Evolutionary conservation across 2,113 vertebrate genomes (phyloP).

Genomic region (Gila orcuttii): DNA sequence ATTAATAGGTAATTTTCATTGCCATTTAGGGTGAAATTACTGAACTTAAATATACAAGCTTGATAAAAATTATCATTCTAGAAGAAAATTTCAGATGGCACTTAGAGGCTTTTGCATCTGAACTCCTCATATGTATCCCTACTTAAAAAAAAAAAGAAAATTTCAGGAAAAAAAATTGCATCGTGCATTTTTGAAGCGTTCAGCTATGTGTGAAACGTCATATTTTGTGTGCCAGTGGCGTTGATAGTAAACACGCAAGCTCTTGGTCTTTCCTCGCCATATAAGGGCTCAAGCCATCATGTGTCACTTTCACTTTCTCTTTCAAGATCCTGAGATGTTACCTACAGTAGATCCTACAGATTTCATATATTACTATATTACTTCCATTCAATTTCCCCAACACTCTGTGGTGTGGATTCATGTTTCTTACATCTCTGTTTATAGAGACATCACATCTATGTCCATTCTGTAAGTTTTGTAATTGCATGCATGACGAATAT

Average conservation of each 20-base stretch:
- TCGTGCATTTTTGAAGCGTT: background rate
- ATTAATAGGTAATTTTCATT: no score
- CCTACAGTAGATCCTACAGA: constrained; percentile 33
- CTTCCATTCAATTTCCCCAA: background rate
- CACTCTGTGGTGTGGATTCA: background rate
- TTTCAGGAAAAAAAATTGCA: background rate
- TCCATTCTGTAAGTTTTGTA: background rate
- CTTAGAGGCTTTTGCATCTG: no score
- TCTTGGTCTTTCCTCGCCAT: constrained; percentile 54
- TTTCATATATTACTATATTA: constrained; percentile 8
- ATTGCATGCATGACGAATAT: constrained; percentile 7
- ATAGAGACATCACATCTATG: constrained; percentile 17
- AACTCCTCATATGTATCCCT: background rate
- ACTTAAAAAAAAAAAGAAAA: no score
- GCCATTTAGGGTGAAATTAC: no score
- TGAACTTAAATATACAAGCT: no score
- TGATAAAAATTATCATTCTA: no score
- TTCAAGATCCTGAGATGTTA: constrained; percentile 17
- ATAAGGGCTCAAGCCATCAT: constrained; percentile 47
- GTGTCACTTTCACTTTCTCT: no score
- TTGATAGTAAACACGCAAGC: constrained; percentile 64
- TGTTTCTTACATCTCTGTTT: background rate
- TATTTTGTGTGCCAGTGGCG: constrained; percentile 36
- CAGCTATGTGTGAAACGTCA: background rate
- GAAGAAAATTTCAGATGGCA: no score